Conservation (phyloP, 2,888 invertebrate species). For the Alloscopus bannaensis region DNA sequence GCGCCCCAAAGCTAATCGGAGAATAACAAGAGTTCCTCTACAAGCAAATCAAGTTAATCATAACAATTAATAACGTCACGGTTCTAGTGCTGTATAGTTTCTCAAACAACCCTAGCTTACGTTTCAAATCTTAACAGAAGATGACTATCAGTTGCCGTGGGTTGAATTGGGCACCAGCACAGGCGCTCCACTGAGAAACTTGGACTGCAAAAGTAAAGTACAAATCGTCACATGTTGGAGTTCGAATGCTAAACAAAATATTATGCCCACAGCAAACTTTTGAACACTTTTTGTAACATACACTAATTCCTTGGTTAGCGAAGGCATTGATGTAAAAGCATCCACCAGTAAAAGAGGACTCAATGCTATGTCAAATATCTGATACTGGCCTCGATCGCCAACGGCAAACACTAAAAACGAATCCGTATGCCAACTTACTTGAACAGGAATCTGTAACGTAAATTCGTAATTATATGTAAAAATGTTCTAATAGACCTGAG, state of each 20-base stretch:
- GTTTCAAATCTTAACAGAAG: constrained; percentile 68
- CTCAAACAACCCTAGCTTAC: too few species aligned
- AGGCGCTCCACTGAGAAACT: constrained; percentile 63
- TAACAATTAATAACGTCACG: constrained; percentile 31
- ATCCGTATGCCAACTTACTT: constrained; percentile 71
- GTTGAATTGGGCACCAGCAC: constrained; percentile 67
- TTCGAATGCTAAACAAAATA: background rate
- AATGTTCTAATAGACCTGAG: background rate
- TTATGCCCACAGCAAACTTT: background rate
- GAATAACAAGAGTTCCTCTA: constrained; percentile 66
- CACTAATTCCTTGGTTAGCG: constrained; percentile 69
- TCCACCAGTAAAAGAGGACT: constrained; percentile 69
- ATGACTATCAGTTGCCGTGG: constrained; percentile 62
- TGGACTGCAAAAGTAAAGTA: constrained; percentile 39
- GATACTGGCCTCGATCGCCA: constrained; percentile 70
- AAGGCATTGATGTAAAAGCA: constrained; percentile 61
- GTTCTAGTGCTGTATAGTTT: too few species aligned
- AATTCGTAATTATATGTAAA: too few species aligned
- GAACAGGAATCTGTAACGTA: constrained; percentile 67
- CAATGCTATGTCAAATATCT: constrained; percentile 71
- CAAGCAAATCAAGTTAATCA: constrained; percentile 2
- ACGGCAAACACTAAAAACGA: constrained; percentile 65
- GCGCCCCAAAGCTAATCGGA: constrained; percentile 64
- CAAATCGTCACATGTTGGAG: background rate
- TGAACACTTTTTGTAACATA: constrained; percentile 38